These are phyloP conservation scores for Heterocephalus glaber DNA, from an alignment of 2,113 vertebrate species.

Conservation along the genomic window DNA sequence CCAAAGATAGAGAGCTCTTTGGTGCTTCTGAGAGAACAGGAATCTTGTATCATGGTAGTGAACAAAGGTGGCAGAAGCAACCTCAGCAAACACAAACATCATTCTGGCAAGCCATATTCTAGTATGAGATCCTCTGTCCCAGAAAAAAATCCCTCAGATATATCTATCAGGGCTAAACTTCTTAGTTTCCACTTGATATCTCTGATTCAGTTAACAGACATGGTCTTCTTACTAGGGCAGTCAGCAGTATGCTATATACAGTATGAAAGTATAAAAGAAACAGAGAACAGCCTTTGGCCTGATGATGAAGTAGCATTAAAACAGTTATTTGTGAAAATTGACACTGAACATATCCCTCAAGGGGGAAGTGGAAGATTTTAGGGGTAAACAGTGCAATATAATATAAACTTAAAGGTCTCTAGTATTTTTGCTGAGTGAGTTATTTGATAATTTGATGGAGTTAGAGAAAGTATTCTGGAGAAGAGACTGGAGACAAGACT, in stretches of 20 bases:
- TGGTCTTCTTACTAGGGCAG: neutral
- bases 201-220: conserved; percentile 40
- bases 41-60: neutral
- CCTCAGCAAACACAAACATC: conserved; percentile 29
- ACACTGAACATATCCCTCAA: neutral
- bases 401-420: neutral
- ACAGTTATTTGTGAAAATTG: conserved; percentile 36
- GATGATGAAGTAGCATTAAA: neutral
- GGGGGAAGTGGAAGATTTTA: neutral
- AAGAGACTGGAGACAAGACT: neutral
- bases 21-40: neutral
- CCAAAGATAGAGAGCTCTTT: neutral
- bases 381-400: neutral
- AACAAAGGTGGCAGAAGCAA: neutral
- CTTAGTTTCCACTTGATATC: neutral
- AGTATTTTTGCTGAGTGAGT: conserved; percentile 5
- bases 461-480: neutral
- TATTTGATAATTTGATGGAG: neutral
- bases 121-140: neutral
- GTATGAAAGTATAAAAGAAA: conserved; percentile 17
- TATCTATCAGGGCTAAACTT: neutral
- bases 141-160: conserved; percentile 33
- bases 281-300: neutral
- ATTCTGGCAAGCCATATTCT: conserved; percentile 25
- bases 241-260: neutral